Conservation (phyloP, 2,113 vertebrate species). For the Castor canadensis region DNA sequence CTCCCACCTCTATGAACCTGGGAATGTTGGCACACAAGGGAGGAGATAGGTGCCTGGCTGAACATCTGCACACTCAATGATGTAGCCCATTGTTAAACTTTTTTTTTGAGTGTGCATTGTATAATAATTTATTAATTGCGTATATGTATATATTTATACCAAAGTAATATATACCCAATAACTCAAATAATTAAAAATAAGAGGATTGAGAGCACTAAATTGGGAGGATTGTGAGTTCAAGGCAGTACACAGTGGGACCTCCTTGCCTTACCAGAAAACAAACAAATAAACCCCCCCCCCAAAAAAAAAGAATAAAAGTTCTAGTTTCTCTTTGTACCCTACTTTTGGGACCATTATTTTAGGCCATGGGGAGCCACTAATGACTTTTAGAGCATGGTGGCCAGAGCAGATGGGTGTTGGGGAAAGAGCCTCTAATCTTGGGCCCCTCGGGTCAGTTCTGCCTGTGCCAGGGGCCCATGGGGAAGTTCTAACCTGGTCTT, state of each 20-base stretch:
- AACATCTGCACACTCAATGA: not conserved
- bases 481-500: not conserved
- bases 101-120: not conserved
- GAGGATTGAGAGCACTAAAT: not conserved
- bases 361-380: not conserved
- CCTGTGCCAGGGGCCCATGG: not conserved
- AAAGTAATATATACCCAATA: not conserved
- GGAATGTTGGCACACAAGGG: fast-evolving
- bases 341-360: not conserved
- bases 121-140: not conserved
- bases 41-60: not conserved
- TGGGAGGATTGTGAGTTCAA: too few relatives aligned
- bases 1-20: fast-evolving
- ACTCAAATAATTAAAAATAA: not conserved
- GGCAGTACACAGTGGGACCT: too few relatives aligned
- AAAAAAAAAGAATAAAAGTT: not conserved
- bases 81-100: not conserved
- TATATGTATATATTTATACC: not conserved
- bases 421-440: not conserved
- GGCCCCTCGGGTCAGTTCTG: not conserved
- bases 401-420: not conserved
- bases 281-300: not conserved
- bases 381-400: not conserved
- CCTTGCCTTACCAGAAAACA: not conserved
- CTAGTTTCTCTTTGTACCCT: not conserved